Evolutionary conservation across 1,140 invertebrate genomes (phyloP).

Genomic region (Daktulosphaira vitifoliae): DNA sequence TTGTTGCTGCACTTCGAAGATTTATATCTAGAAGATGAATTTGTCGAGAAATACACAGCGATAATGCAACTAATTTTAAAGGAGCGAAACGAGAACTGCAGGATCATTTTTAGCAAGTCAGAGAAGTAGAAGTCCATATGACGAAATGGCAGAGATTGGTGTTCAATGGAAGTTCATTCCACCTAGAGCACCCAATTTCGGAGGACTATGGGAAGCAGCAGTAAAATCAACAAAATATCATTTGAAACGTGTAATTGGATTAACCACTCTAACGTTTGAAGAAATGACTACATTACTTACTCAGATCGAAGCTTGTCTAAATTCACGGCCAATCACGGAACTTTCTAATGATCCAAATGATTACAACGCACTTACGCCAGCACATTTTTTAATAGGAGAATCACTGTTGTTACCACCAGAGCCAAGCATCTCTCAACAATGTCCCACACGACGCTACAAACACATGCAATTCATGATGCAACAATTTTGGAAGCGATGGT

Average conservation of each 20-base stretch:
- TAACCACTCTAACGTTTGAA: slow-evolving; percentile 37
- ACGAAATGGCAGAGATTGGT: too few species aligned
- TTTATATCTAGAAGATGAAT: slow-evolving; percentile 43
- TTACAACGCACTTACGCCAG: slow-evolving; percentile 1
- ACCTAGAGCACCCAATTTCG: too few species aligned
- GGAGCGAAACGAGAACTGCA: slow-evolving; percentile 34
- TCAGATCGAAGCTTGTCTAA: slow-evolving; percentile 40
- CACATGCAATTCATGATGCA: too few species aligned
- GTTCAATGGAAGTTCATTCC: too few species aligned
- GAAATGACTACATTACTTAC: slow-evolving; percentile 40
- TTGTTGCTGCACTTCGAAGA: slow-evolving; percentile 42
- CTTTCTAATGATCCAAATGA: slow-evolving; percentile 36
- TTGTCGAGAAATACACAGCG: slow-evolving; percentile 39
- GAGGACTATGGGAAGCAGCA: too few species aligned
- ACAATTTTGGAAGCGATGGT: too few species aligned
- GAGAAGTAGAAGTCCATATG: too few species aligned
- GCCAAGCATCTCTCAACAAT: too few species aligned
- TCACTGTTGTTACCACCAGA: not conserved
- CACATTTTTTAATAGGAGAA: not conserved
- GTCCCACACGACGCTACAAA: too few species aligned
- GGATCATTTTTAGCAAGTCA: slow-evolving; percentile 2
- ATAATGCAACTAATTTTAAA: slow-evolving; percentile 43
- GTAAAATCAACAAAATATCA: slow-evolving; percentile 41
- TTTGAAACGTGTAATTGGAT: slow-evolving; percentile 38
- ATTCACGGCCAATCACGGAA: slow-evolving; percentile 38